A percentile compares a stretch with the other conserved stretches of the same genome.
Evolutionary conservation across 37 sponge, comb jelly and placozoan genomes (phyloP).

Genomic region (Lycopodina hypogea): DNA sequence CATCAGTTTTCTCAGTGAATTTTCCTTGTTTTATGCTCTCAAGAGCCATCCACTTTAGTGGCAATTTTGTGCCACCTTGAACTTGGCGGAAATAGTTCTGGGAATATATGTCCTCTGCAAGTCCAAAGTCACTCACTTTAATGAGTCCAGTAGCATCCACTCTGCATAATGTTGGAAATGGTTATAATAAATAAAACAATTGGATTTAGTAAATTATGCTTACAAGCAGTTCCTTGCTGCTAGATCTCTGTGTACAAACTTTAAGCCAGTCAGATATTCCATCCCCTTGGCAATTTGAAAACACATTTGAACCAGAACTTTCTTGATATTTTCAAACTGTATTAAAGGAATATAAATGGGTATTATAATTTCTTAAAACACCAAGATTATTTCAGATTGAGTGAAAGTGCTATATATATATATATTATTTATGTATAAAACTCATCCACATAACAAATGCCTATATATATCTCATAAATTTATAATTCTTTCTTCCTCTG

Average conservation of each 20-base stretch:
- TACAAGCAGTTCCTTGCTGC: conserved; percentile 55
- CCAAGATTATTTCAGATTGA: too few relatives aligned
- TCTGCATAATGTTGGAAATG: not conserved
- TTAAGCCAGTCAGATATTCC: conserved; percentile 19
- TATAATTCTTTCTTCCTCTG: too few relatives aligned
- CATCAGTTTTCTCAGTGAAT: conserved; percentile 28
- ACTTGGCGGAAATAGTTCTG: conserved; percentile 16
- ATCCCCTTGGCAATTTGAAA: conserved; percentile 37
- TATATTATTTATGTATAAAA: too few relatives aligned
- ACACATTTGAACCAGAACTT: conserved; percentile 13
- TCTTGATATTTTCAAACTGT: not conserved
- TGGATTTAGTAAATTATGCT: not conserved
- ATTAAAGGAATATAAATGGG: not conserved
- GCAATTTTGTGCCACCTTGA: conserved; percentile 5
- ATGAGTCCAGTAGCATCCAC: conserved; percentile 1
- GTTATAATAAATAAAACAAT: not conserved
- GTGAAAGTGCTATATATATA: too few relatives aligned
- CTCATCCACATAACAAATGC: too few relatives aligned
- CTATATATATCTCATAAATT: too few relatives aligned
- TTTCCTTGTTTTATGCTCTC: conserved; percentile 16
- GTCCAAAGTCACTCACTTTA: conserved; percentile 30
- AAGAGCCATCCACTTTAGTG: conserved; percentile 33
- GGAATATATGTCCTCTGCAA: conserved; percentile 11
- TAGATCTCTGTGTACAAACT: conserved; percentile 41
- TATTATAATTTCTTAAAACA: not conserved